These are phyloP conservation scores for Bufo bufo DNA, from an alignment of 2,113 vertebrate genomes.

Conservation along the genomic window DNA sequence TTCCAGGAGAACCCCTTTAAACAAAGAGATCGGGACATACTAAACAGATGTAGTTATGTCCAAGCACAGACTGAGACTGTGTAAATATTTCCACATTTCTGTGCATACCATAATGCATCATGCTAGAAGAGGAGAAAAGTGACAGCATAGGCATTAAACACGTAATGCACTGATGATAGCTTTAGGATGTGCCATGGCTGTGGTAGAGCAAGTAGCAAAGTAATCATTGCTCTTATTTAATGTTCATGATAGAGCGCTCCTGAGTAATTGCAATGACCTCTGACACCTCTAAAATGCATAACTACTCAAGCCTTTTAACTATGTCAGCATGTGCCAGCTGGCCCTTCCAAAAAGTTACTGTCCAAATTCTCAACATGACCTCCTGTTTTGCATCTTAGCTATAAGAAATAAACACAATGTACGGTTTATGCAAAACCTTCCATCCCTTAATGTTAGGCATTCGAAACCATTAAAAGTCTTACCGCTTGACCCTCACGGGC, in stretches of 20 bases:
- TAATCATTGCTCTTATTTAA: slow-evolving; percentile 9
- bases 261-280: slow-evolving; percentile 1
- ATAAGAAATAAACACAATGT: neutral
- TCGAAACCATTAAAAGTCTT: neutral
- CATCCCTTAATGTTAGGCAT: neutral
- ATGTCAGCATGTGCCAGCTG: slow-evolving; percentile 1
- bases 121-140: neutral
- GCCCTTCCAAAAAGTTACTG: neutral
- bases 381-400: neutral
- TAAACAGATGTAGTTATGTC: neutral
- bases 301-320: slow-evolving; percentile 25
- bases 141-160: neutral
- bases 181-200: neutral
- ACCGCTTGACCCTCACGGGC: neutral
- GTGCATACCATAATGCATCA: neutral
- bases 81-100: neutral
- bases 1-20: neutral
- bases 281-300: slow-evolving; percentile 1
- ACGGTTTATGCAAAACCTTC: neutral
- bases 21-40: neutral
- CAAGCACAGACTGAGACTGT: neutral
- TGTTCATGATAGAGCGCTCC: neutral
- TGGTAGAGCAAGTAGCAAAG: neutral
- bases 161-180: neutral
- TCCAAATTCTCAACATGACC: neutral